These are phyloP conservation scores for Cervus canadensis DNA, from an alignment of 2,113 vertebrate species.

Conservation along the genomic window DNA sequence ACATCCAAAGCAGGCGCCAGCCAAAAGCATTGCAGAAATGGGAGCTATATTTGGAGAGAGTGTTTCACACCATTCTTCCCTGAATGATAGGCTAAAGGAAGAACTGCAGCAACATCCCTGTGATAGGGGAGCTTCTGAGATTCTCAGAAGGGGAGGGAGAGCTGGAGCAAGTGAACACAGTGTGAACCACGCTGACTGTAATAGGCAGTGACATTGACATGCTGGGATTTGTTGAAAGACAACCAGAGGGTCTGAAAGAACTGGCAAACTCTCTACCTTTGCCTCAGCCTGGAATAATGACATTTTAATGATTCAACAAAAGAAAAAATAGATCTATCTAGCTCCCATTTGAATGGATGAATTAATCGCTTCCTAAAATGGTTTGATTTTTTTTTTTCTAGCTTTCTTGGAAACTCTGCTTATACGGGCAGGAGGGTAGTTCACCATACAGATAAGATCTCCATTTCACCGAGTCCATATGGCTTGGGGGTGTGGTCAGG, in stretches of 20 bases:
- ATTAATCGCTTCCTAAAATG: neutral
- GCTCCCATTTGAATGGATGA: neutral
- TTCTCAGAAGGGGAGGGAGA: neutral
- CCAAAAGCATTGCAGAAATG: neutral
- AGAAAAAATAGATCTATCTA: neutral
- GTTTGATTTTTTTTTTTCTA: neutral
- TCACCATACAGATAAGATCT: neutral
- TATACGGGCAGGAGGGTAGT: neutral
- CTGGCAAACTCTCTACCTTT: neutral
- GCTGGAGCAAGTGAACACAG: neutral
- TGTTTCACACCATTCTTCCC: constrained; percentile 47
- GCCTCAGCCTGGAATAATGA: neutral
- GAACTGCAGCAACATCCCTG: neutral
- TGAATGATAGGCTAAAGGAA: neutral
- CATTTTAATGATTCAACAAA: constrained; percentile 7
- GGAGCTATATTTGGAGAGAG: constrained; percentile 37
- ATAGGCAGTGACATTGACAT: neutral
- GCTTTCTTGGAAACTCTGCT: constrained; percentile 49
- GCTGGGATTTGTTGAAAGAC: constrained; percentile 4
- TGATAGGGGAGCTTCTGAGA: neutral
- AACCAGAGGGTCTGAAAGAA: neutral
- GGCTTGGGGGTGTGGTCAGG: neutral
- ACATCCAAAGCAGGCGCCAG: neutral
- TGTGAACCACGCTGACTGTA: neutral
- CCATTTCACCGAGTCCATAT: neutral